Evolutionary conservation across 92 coral and sea anemone species (phyloP), one percentile per base, ranked within the genome.

Genomic region (Pocillopora grandis): DNA sequence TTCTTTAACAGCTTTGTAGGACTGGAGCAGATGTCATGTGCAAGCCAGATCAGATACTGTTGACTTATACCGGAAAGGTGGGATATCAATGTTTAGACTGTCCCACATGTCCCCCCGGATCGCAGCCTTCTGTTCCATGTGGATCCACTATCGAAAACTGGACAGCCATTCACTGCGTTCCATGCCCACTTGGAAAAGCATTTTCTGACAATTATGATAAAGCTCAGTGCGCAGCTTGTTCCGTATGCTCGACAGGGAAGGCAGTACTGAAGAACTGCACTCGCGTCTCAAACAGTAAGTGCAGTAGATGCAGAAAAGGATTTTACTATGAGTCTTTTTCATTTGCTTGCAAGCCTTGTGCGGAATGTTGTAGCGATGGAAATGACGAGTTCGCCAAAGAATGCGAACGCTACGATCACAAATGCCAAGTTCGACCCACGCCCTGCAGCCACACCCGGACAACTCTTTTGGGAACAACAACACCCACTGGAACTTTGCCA

Each of bases 71-170:
- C 48, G 75, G 85, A 1, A 37, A 66, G 52, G 21, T 42, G 8
- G 52, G 71, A 59, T 58, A 63, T 15, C 72, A 49, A 19, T 88
- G 91, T 68, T 58, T 72, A 16, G 88, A 79, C 33, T 88, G 91
- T 60, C 85, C 88, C 7, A 70, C 77, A 13, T 86, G 90, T 64
- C 85, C 73, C 64, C 78, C 85, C 48, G 92, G 92, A 16, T 61
- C 73, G 19, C 77, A 86, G 73, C 88, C 80, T 35, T 67, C 92
- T 2, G 86, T 90, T 1, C 88, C 90, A 10, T 90, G 92, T n/a
- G 77, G 83, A 14, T 77, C 80, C 35, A 59, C 76, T 48, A 90
- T 80, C 20, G 12, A 59, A 2, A 67, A 69, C 64, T 84, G 85
- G 12, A 78, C 90, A 9, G 42, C 73, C 0, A 73, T 85, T 31